Conservation (phyloP, 1,140 invertebrate genomes). For the Sitophilus oryzae region DNA sequence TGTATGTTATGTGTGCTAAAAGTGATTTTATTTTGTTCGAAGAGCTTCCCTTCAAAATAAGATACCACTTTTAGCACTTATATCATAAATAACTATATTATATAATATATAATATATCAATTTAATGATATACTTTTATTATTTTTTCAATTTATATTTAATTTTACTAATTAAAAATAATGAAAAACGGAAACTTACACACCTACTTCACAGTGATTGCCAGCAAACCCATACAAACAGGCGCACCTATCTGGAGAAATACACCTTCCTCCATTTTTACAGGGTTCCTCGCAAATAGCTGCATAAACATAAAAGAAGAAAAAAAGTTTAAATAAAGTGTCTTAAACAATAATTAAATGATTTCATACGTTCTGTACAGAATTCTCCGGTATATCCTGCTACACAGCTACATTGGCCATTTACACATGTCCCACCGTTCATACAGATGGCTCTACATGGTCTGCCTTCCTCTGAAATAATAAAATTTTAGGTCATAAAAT, state of each 20-base stretch:
- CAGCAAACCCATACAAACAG: conserved; percentile 79
- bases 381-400: conserved; percentile 68
- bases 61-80: no score
- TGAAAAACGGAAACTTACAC: conserved; percentile 11
- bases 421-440: conserved; percentile 71
- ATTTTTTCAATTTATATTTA: no score
- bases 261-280: conserved; percentile 78
- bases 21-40: no score
- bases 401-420: conserved; percentile 67
- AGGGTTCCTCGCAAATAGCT: conserved; percentile 75
- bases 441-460: conserved; percentile 61
- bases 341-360: not conserved
- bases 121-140: no score
- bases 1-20: no score
- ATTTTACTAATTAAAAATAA: not conserved
- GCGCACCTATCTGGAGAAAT: conserved; percentile 80
- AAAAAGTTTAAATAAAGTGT: not conserved
- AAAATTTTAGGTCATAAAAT: no score
- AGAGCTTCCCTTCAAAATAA: no score
- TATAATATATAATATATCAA: no score
- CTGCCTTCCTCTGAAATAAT: conserved; percentile 45
- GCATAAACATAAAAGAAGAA: conserved; percentile 30
- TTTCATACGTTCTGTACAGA: conserved; percentile 69
- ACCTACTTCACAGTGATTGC: conserved; percentile 76
- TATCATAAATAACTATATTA: no score